Evolutionary conservation across 2,113 vertebrate genomes (phyloP), one percentile per base, ranked within the genome.

Genomic region (Psilopogon haemacephalus): DNA sequence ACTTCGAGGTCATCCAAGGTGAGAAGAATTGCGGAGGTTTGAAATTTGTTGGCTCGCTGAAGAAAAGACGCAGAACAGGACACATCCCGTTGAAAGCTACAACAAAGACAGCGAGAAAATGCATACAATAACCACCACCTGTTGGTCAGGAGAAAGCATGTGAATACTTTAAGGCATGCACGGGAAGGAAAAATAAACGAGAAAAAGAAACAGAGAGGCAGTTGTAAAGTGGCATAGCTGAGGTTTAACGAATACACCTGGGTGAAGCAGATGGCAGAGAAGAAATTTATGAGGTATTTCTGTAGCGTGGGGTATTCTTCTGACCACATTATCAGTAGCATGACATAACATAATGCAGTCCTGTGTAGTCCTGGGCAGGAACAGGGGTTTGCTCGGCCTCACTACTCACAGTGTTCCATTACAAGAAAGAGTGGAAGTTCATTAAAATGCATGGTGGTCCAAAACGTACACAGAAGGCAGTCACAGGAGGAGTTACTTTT

Each of bases 401-500:
- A 32, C 46, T 88, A 26, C 73, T 93, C 63, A 70, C 5, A 30
- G 65, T 75, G 59, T 93, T 93, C 93, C 94, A 94, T 96, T 97
- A 92, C 90, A 83, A 94, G 72, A 92, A 88, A 90, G 50, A 90
- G 82, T 76, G 80, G 83, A 93, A 97, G 96, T 95, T 94, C 85
- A 94, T 87, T 97, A 95, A 97, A 95, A 95, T 67, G 16, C 91
- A 88, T 1, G 96, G 83, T 95, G 95, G 89, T 95, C 95, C 93
- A 91, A 77, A 91, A 44, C 3, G 8, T 86, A 33, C 88, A 96
- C 95, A 92, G 77, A 82, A 93, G 81, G 93, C 71, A 85, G 92
- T 90, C 94, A 96, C 77, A 95, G 94, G 86, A 95, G 92, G 87
- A 95, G 85, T 93, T 93, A 92, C 63, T 93, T 96, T 96, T 94